These are phyloP conservation scores for Eleutherodactylus coqui DNA, from an alignment of 2,797 vertebrate species.

Conservation along the genomic window DNA sequence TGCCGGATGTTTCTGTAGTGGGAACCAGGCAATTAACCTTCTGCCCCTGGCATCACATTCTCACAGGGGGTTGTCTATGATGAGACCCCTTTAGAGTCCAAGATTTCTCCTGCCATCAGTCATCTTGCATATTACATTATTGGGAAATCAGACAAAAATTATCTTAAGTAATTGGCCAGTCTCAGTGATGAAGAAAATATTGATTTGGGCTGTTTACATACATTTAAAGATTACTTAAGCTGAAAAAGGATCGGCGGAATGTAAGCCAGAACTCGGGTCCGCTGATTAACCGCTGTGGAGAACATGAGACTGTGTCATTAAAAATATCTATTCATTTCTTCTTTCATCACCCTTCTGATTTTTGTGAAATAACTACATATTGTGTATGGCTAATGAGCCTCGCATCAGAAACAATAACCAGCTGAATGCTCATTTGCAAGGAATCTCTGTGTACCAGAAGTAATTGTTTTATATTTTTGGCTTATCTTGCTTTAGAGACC, in stretches of 20 bases:
- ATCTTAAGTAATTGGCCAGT: not conserved
- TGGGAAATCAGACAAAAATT: no score
- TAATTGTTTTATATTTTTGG: slow-evolving; percentile 37
- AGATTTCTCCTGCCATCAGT: no score
- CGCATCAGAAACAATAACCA: slow-evolving; percentile 46
- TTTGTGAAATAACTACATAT: slow-evolving; percentile 40
- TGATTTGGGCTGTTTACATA: not conserved
- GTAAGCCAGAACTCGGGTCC: not conserved
- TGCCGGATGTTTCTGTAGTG: no score
- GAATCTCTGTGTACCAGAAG: slow-evolving; percentile 31
- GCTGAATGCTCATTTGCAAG: slow-evolving; percentile 27
- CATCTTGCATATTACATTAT: no score
- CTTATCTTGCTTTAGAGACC: slow-evolving; percentile 9
- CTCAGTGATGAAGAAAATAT: not conserved
- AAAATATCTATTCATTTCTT: slow-evolving; percentile 30
- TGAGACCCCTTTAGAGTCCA: no score
- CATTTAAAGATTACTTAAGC: not conserved
- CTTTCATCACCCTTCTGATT: slow-evolving; percentile 33
- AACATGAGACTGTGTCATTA: slow-evolving; percentile 8
- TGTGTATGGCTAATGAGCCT: slow-evolving; percentile 57
- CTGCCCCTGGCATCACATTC: no score
- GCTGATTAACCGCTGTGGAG: not conserved
- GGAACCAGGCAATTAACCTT: no score
- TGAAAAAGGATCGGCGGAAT: not conserved
- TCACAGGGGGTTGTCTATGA: no score